These are phyloP conservation scores for Melanostoma scalare DNA, from an alignment of 2,888 invertebrate genomes.

Conservation along the genomic window DNA sequence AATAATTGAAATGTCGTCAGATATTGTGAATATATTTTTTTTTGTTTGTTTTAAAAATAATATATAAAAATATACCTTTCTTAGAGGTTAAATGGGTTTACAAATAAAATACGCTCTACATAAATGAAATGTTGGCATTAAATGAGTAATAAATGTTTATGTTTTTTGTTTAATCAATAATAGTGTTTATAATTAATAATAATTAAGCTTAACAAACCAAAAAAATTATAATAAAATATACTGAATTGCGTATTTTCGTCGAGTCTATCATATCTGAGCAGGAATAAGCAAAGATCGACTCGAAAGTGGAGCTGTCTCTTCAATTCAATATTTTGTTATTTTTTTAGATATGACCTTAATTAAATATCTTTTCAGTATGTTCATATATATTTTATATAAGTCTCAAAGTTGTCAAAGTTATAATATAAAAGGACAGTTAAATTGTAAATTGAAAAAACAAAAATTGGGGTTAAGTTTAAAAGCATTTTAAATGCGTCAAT, in stretches of 20 bases:
- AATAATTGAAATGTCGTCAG: constrained; percentile 18
- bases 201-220: constrained; percentile 48
- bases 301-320: constrained; percentile 27
- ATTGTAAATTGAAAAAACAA: constrained; percentile 33
- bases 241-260: background rate
- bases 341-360: constrained; percentile 63
- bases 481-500: constrained; percentile 70
- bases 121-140: constrained; percentile 59
- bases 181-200: constrained; percentile 29
- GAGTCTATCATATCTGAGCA: background rate
- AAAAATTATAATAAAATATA: constrained; percentile 16
- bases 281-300: background rate
- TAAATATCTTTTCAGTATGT: constrained; percentile 66
- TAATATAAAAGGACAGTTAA: constrained; percentile 13
- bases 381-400: constrained; percentile 58
- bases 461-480: constrained; percentile 39
- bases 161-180: constrained; percentile 39
- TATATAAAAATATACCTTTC: constrained; percentile 70
- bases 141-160: constrained; percentile 52
- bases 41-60: constrained; percentile 61
- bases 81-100: constrained; percentile 60
- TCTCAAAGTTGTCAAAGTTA: constrained; percentile 62
- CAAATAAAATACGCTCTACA: constrained; percentile 61
- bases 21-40: constrained; percentile 66
- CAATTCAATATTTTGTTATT: constrained; percentile 29